Evolutionary conservation across 2,888 invertebrate genomes (phyloP).

Genomic region (Papilio elwesi): DNA sequence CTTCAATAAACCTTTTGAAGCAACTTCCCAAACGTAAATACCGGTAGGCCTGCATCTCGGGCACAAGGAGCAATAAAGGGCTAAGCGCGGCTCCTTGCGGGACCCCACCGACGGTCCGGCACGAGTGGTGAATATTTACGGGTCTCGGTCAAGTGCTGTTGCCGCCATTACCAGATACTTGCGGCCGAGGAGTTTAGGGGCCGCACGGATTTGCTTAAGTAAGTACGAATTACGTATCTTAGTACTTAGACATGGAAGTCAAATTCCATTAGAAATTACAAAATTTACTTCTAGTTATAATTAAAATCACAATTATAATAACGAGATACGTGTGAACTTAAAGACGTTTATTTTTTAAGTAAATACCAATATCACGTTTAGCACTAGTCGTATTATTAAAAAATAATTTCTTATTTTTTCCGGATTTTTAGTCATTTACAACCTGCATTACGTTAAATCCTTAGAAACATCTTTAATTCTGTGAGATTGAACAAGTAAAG

Average conservation of each 20-base stretch:
- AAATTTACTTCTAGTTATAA: not conserved
- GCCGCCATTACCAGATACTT: slow-evolving; percentile 12
- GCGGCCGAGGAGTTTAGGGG: not conserved
- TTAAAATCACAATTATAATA: not conserved
- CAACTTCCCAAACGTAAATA: no score
- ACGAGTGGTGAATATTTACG: slow-evolving; percentile 9
- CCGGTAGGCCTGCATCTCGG: not conserved
- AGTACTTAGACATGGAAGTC: not conserved
- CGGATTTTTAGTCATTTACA: not conserved
- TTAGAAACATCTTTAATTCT: not conserved
- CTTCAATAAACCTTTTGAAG: no score
- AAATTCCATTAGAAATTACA: not conserved
- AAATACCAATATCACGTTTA: no score
- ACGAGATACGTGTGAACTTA: no score
- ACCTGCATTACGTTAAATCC: not conserved
- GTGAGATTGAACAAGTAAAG: not conserved
- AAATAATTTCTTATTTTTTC: not conserved
- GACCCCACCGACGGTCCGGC: slow-evolving; percentile 5
- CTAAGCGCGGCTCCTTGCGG: not conserved
- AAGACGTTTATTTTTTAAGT: no score
- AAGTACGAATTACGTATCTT: not conserved
- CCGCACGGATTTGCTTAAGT: slow-evolving; percentile 1
- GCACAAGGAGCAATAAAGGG: slow-evolving; percentile 6
- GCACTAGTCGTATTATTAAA: no score
- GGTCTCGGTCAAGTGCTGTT: slow-evolving; percentile 20